A percentile compares a stretch with the other conserved stretches of the same genome.
phyloP scores from a whole-genome alignment of 2,888 invertebrate genomes.

The Apantesis nais region DNA sequence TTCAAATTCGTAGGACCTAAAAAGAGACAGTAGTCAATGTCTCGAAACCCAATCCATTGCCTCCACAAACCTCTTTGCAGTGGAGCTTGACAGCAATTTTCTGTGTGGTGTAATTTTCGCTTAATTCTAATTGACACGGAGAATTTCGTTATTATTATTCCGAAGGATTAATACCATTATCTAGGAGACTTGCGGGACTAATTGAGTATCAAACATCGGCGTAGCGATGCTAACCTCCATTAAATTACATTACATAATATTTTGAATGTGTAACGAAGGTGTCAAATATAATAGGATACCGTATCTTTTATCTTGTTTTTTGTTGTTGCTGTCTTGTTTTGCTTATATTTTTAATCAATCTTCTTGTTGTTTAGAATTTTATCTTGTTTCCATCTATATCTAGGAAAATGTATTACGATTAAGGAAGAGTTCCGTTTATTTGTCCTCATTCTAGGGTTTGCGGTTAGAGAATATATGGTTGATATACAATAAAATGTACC shows the following conservation, averaged over 20 bases:
- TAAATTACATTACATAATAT: slow-evolving; percentile 1
- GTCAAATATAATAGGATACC: neutral
- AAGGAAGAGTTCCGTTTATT: neutral
- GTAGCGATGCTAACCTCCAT: neutral
- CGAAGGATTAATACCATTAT: neutral
- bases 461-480: slow-evolving; percentile 45
- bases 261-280: slow-evolving; percentile 3
- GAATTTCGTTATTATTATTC: neutral
- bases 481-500: no score
- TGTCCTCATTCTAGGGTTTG: slow-evolving; percentile 39
- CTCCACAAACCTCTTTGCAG: neutral
- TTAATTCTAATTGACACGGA: neutral
- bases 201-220: slow-evolving; percentile 3
- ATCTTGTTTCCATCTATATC: neutral
- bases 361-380: neutral
- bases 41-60: no score
- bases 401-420: neutral
- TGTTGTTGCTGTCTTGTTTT: neutral
- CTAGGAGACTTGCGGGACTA: neutral
- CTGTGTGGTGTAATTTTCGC: neutral
- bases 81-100: neutral
- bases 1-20: no score
- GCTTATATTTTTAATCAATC: neutral
- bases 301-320: neutral
- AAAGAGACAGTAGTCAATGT: no score